phyloP scores from a whole-genome alignment of 2,113 vertebrate species.

The Noturus placidus region DNA sequence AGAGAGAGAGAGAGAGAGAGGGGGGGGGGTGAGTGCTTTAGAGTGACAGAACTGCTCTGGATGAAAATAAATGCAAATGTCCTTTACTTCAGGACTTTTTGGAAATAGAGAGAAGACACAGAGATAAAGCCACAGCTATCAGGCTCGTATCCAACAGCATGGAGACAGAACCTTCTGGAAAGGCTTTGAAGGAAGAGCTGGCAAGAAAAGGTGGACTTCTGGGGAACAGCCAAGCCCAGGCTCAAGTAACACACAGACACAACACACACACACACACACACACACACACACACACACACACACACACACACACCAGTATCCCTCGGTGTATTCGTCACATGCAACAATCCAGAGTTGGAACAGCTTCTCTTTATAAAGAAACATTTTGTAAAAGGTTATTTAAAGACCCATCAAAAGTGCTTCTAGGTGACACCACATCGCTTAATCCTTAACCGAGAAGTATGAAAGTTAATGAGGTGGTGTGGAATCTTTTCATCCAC shows the following conservation, averaged over 20 bases:
- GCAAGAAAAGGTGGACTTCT: conserved; percentile 29
- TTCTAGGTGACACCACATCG: neutral
- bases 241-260: conserved; percentile 11
- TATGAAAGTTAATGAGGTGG: conserved; percentile 20
- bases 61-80: conserved; percentile 12
- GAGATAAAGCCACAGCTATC: conserved; percentile 23
- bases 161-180: conserved; percentile 25
- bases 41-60: neutral
- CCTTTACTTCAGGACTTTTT: conserved; percentile 9
- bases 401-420: neutral
- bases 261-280: conserved; percentile 9
- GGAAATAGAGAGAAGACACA: neutral
- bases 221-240: conserved; percentile 12
- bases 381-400: conserved; percentile 19
- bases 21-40: neutral
- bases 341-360: neutral
- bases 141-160: conserved; percentile 3
- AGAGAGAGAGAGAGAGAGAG: neutral
- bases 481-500: conserved; percentile 27
- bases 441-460: conserved; percentile 14
- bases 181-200: conserved; percentile 23
- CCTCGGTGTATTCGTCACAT: neutral
- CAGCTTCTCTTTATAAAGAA: conserved; percentile 11
- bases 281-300: conserved; percentile 1
- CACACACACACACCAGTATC: neutral